Conservation (phyloP, 2,113 vertebrate genomes). For the Hemibagrus wyckioides region DNA sequence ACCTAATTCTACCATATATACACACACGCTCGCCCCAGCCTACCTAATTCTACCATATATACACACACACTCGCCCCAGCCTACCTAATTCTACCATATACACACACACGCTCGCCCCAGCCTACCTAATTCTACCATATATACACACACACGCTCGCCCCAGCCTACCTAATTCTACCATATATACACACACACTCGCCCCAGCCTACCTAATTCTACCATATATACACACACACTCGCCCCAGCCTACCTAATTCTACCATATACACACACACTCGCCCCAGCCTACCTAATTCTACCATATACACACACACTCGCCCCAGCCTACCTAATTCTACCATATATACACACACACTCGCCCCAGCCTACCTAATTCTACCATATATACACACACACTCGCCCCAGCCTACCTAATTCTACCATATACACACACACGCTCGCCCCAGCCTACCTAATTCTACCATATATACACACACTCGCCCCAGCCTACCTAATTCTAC, state of each 20-base stretch:
- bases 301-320: background rate
- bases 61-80: background rate
- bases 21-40: constrained; percentile 1
- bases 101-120: background rate
- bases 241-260: too few species aligned
- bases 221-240: background rate
- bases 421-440: background rate
- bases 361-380: background rate
- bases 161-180: background rate
- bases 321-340: too few species aligned
- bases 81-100: background rate
- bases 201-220: background rate
- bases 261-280: background rate
- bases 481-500: too few species aligned
- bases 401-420: background rate
- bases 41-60: background rate
- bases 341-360: background rate
- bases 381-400: background rate
- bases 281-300: background rate
- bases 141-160: background rate
- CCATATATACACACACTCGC: background rate
- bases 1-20: background rate
- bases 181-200: background rate
- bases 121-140: background rate
- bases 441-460: background rate